These are phyloP conservation scores for Coelinius sp. DNA, from an alignment of 2,888 invertebrate genomes.

Conservation along the genomic window DNA sequence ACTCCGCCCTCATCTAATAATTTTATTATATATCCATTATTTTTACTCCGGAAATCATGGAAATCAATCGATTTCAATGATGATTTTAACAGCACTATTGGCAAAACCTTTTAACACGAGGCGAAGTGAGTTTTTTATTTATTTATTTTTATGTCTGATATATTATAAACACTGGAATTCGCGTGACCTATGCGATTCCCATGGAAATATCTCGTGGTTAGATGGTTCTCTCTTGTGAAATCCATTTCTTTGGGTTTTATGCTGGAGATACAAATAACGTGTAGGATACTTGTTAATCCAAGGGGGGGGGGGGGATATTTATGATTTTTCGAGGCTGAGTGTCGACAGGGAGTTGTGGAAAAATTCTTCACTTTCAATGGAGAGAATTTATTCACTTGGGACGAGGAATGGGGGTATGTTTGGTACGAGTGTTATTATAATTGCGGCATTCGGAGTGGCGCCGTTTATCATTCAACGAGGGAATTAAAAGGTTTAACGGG, in stretches of 20 bases:
- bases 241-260: neutral
- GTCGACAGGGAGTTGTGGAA: neutral
- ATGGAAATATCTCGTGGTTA: slow-evolving; percentile 35
- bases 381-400: neutral
- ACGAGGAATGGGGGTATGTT: neutral
- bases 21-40: neutral
- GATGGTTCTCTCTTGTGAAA: slow-evolving; percentile 25
- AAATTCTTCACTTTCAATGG: neutral
- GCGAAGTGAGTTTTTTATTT: neutral
- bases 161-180: slow-evolving; percentile 43
- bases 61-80: neutral
- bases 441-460: neutral
- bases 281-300: neutral
- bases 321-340: slow-evolving; percentile 6
- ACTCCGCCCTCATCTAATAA: slow-evolving; percentile 46
- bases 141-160: neutral
- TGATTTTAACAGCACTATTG: neutral
- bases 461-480: neutral
- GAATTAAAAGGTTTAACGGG: neutral
- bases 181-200: slow-evolving; percentile 52
- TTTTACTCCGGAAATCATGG: neutral
- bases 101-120: neutral
- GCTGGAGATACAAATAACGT: neutral
- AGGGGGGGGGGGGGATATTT: neutral
- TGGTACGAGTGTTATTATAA: neutral